Evolutionary conservation across 2,888 invertebrate species (phyloP).

Genomic region (Diplolepis rosae): DNA sequence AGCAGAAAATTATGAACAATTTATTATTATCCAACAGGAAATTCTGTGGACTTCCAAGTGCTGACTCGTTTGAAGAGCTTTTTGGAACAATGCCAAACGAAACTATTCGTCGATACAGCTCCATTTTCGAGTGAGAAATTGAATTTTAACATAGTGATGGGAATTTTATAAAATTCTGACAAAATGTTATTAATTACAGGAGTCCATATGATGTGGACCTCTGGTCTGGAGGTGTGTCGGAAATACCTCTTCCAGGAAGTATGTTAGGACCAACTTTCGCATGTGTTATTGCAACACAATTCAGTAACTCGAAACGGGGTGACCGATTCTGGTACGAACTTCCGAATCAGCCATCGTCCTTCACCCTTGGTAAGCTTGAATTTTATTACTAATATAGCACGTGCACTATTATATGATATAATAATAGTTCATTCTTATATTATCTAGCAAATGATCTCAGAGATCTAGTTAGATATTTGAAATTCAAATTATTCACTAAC

Average conservation of each 20-base stretch:
- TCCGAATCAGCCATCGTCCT: conserved; percentile 92
- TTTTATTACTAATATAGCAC: neutral
- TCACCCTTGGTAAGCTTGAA: conserved; percentile 78
- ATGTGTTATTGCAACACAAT: conserved; percentile 94
- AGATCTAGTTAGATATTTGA: no score
- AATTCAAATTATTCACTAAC: no score
- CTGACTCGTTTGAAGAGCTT: conserved; percentile 86
- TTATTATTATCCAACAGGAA: conserved; percentile 75
- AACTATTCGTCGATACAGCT: conserved; percentile 87
- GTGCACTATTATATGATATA: neutral
- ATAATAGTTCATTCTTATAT: neutral
- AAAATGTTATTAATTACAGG: conserved; percentile 69
- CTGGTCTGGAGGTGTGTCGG: conserved; percentile 96
- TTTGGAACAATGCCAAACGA: conserved; percentile 92
- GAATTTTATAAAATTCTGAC: neutral
- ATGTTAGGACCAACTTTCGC: conserved; percentile 96
- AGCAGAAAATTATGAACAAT: neutral
- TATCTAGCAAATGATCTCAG: no score
- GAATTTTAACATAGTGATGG: neutral
- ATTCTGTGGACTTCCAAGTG: conserved; percentile 89
- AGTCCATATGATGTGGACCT: conserved; percentile 94
- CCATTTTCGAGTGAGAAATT: conserved; percentile 84
- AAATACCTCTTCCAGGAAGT: conserved; percentile 90
- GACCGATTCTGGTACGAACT: conserved; percentile 97
- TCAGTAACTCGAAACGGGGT: conserved; percentile 90